Evolutionary conservation across 2,888 invertebrate genomes (phyloP).

Genomic region (Zootermopsis nevadensis): DNA sequence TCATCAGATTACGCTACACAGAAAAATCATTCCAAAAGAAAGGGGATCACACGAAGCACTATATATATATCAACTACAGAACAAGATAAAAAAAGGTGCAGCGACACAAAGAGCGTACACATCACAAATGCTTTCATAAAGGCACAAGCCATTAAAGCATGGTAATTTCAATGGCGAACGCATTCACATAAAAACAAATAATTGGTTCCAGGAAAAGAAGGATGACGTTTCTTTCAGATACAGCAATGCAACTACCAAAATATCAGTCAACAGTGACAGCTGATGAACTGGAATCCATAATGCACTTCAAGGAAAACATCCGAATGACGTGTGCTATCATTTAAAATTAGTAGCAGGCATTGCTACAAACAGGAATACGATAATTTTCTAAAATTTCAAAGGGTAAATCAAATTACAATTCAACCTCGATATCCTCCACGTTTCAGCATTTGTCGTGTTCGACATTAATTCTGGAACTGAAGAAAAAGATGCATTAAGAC

Average conservation of each 20-base stretch:
- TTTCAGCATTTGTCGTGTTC: too few relatives aligned
- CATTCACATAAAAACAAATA: slow-evolving; percentile 13
- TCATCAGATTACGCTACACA: background rate
- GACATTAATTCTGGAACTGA: too few relatives aligned
- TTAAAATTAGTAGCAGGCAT: too few relatives aligned
- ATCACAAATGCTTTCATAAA: background rate
- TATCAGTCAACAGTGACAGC: background rate
- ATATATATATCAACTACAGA: background rate
- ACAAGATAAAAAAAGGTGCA: slow-evolving; percentile 11
- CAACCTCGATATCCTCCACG: too few relatives aligned
- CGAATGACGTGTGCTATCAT: too few relatives aligned
- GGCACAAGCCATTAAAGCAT: background rate
- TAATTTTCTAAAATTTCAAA: too few relatives aligned
- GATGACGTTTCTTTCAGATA: slow-evolving; percentile 1
- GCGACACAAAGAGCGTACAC: background rate
- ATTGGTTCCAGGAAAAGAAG: background rate
- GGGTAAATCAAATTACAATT: too few relatives aligned
- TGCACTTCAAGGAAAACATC: too few relatives aligned
- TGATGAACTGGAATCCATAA: too few relatives aligned
- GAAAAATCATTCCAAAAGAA: background rate
- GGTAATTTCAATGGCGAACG: background rate
- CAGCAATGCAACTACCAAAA: background rate
- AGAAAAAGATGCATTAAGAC: too few relatives aligned
- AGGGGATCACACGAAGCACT: background rate
- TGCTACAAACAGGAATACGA: too few relatives aligned